Evolutionary conservation across 2,113 vertebrate genomes (phyloP).

Genomic region (Odocoileus virginianus): DNA sequence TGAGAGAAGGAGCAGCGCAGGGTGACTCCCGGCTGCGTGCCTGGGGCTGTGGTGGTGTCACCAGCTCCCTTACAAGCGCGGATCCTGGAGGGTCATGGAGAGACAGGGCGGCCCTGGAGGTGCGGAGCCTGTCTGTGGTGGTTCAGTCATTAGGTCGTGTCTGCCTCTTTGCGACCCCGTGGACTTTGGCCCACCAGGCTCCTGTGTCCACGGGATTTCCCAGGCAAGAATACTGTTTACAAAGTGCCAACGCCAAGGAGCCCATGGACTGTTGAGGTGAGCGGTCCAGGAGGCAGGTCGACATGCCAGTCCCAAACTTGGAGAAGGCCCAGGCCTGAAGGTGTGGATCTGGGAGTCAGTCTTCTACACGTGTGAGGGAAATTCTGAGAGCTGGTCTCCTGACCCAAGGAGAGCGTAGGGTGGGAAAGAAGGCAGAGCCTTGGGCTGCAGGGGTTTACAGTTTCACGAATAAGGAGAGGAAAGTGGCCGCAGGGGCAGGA

Average conservation of each 20-base stretch:
- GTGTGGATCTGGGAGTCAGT: not conserved
- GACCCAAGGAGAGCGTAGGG: not conserved
- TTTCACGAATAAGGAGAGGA: not conserved
- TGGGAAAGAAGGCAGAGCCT: not conserved
- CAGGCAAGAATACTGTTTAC: not conserved
- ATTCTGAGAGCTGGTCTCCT: not conserved
- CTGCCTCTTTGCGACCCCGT: not conserved
- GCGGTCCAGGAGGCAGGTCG: not conserved
- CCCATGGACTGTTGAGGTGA: not conserved
- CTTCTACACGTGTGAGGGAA: not conserved
- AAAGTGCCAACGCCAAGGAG: not conserved
- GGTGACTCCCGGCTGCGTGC: not conserved
- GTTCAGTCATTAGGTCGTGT: fast-evolving
- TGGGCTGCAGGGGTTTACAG: not conserved
- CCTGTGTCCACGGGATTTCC: not conserved
- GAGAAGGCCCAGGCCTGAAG: not conserved
- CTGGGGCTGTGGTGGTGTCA: not conserved
- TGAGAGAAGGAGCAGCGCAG: not conserved
- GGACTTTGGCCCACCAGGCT: not conserved
- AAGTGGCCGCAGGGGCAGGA: not conserved
- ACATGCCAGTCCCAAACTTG: not conserved
- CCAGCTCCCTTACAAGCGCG: not conserved
- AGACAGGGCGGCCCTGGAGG: not conserved
- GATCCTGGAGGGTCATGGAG: not conserved
- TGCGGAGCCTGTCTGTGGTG: not conserved